Evolutionary conservation across 2,113 vertebrate genomes (phyloP).

Genomic region (Phylloscopus trochilus): DNA sequence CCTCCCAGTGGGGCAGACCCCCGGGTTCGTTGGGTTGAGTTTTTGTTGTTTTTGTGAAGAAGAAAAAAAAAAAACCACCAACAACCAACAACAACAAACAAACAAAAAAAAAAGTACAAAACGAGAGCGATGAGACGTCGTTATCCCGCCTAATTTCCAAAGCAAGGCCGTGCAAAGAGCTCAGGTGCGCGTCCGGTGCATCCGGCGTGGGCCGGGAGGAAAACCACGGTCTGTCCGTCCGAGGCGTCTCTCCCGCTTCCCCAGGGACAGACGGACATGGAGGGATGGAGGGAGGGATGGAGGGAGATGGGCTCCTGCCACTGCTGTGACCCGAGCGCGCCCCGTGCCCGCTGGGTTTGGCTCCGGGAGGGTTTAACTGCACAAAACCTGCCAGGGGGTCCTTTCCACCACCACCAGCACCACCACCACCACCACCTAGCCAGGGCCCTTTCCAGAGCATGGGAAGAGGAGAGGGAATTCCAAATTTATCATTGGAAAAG

Average conservation of each 20-base stretch:
- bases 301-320: background rate
- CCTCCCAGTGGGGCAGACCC: background rate
- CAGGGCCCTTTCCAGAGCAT: accelerated
- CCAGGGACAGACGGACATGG: background rate
- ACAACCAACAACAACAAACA: too few relatives aligned
- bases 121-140: background rate
- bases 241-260: background rate
- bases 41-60: background rate
- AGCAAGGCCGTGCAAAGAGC: constrained; percentile 49
- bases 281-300: background rate
- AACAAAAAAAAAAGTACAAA: background rate
- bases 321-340: background rate
- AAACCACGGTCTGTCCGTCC: background rate
- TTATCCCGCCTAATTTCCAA: constrained; percentile 36
- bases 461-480: background rate
- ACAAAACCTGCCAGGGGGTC: constrained; percentile 2
- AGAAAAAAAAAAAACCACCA: too few relatives aligned
- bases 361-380: background rate
- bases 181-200: background rate
- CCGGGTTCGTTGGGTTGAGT: background rate
- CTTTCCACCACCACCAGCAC: too few relatives aligned
- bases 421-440: too few relatives aligned
- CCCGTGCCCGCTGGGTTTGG: background rate
- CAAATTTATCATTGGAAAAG: background rate
- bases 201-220: background rate